These are phyloP conservation scores for Drosophila punjabiensis DNA, from an alignment of 1,140 invertebrate genomes.

Conservation along the genomic window DNA sequence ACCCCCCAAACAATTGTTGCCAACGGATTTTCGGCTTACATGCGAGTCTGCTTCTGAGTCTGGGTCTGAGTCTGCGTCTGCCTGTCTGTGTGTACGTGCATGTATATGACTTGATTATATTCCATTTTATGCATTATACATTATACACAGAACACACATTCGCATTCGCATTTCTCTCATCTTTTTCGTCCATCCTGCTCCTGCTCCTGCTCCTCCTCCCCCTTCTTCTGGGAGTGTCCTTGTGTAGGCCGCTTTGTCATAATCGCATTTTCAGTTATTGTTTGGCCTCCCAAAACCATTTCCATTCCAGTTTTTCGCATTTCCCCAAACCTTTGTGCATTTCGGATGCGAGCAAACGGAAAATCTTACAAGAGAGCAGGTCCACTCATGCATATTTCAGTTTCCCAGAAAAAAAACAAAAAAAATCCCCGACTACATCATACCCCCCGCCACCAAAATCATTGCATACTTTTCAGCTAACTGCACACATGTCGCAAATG, in stretches of 20 bases:
- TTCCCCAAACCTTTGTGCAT: slow-evolving; percentile 60
- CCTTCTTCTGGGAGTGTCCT: slow-evolving; percentile 9
- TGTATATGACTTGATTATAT: slow-evolving; percentile 73
- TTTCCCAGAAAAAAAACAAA: slow-evolving; percentile 5
- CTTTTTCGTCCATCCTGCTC: slow-evolving; percentile 1
- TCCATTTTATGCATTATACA: slow-evolving; percentile 70
- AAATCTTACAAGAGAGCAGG: slow-evolving; percentile 6
- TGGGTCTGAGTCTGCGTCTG: background rate
- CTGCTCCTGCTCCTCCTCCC: no score
- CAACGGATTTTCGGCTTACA: slow-evolving; percentile 58
- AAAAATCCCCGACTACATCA: background rate
- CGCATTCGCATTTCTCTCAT: slow-evolving; percentile 21
- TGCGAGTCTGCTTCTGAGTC: slow-evolving; percentile 6
- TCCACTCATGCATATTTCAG: slow-evolving; percentile 55
- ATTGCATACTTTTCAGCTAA: background rate
- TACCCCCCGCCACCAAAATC: no score
- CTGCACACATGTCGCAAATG: background rate
- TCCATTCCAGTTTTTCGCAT: slow-evolving; percentile 28
- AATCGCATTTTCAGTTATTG: slow-evolving; percentile 53
- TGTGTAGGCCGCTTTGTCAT: slow-evolving; percentile 41
- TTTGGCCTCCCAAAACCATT: slow-evolving; percentile 8
- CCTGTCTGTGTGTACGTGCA: slow-evolving; percentile 4
- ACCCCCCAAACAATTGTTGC: slow-evolving; percentile 41
- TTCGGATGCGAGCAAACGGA: slow-evolving; percentile 47
- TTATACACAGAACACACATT: slow-evolving; percentile 24